Base-by-base conservation (phyloP, 2,888 invertebrate genomes). In the Xestia rhomboidea region DNA sequence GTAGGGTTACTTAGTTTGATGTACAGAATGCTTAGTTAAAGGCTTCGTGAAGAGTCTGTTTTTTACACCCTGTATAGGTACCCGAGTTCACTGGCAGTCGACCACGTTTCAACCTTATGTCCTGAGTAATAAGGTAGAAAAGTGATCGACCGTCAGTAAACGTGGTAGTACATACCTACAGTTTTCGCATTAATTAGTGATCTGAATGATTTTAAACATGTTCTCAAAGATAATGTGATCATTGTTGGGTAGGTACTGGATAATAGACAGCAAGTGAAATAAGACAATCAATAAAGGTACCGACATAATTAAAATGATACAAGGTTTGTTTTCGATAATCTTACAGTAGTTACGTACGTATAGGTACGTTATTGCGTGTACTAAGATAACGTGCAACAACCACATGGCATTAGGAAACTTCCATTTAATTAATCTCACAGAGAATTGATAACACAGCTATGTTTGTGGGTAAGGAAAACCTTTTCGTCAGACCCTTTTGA, bases 401-500 rank as follows among this genome's bases (percentile, higher is more conserved):
- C 73, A 21, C 27, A 63, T 27, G 21, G 13, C 34, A 44, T 72
- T 70, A 70, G n/a, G n/a, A 60, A 51, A 66, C 46, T 68, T 67
- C 60, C 60, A 72, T 78, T 73, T 78, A 85, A 85, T 85, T 82
- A 82, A 82, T 77, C 76, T 73, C 63, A 63, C 60, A 79, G 63
- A 83, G 44, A 72, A 76, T 69, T 80, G 74, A 78, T 77, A 72
- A 76, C 72, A 73, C 60, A 68, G 77, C 75, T 81, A 87, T 74
- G 72, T 87, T 84, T 84, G 73, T 74, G 76, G 68, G 60, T 57
- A 60, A 75, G 83, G 70, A 81, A 86, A 88, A 87, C 89, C 79
- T 88, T 88, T 84, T 27, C 71, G 62, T 83, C 81, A 74, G 75
- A 87, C 77, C 84, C 89, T 84, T 87, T 79, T 84, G 70, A 81